Conservation (phyloP, 2,888 invertebrate species). For the Bombylius discolor region DNA sequence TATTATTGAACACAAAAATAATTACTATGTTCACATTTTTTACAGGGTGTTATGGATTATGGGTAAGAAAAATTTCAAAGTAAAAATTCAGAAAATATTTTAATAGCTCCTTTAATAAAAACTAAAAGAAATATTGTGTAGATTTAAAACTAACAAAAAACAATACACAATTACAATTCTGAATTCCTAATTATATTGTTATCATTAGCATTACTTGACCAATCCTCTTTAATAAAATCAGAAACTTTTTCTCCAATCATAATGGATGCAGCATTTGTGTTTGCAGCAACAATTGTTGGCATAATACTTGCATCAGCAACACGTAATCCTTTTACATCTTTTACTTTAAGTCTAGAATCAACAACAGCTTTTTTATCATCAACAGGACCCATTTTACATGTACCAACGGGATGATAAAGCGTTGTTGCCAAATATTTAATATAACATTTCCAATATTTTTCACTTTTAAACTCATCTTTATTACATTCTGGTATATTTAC, state of each 20-base stretch:
- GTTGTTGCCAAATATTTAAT: conserved; percentile 41
- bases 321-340: conserved; percentile 50
- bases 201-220: too few relatives aligned
- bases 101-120: too few relatives aligned
- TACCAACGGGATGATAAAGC: conserved; percentile 55
- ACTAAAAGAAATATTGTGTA: too few relatives aligned
- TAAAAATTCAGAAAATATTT: too few relatives aligned
- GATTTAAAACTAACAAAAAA: too few relatives aligned
- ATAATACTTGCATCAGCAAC: conserved; percentile 74
- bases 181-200: too few relatives aligned
- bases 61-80: too few relatives aligned
- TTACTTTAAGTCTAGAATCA: conserved; percentile 38
- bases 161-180: too few relatives aligned
- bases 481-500: conserved; percentile 14
- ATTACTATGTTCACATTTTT: too few relatives aligned
- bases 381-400: conserved; percentile 51
- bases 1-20: too few relatives aligned
- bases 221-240: conserved; percentile 51
- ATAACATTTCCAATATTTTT: conserved; percentile 45
- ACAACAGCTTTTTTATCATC: conserved; percentile 40
- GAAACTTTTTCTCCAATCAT: conserved; percentile 69
- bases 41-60: too few relatives aligned
- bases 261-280: conserved; percentile 62
- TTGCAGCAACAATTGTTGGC: conserved; percentile 57
- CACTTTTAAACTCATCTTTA: conserved; percentile 23